These are phyloP conservation scores for Diaprepes abbreviatus DNA, from an alignment of 2,888 invertebrate species.

Conservation along the genomic window DNA sequence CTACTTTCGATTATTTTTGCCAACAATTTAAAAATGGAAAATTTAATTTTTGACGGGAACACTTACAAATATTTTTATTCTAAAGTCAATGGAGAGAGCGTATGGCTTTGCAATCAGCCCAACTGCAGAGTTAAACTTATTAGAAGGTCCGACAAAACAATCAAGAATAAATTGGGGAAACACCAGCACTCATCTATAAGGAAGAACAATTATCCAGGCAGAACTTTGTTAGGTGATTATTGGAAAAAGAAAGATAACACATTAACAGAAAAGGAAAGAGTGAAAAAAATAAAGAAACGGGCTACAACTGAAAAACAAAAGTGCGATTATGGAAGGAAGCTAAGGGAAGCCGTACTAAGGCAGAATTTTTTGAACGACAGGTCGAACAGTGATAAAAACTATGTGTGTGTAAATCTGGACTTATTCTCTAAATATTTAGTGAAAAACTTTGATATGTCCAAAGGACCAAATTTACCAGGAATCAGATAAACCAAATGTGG, in stretches of 20 bases:
- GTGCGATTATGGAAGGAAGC: slow-evolving; percentile 19
- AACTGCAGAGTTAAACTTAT: slow-evolving; percentile 25
- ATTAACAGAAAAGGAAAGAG: slow-evolving; percentile 14
- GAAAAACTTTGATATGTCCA: too few species aligned
- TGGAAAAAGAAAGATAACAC: neutral
- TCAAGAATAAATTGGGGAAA: slow-evolving; percentile 19
- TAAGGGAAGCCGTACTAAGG: slow-evolving; percentile 28
- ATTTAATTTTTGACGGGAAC: slow-evolving; percentile 2
- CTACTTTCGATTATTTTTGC: too few species aligned
- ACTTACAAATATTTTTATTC: slow-evolving; percentile 10
- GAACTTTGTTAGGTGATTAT: slow-evolving; percentile 7
- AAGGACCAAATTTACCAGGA: too few species aligned
- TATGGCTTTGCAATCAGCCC: slow-evolving; percentile 6
- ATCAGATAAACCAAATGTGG: too few species aligned
- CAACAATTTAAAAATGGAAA: too few species aligned
- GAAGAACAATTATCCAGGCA: neutral
- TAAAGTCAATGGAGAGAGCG: slow-evolving; percentile 2
- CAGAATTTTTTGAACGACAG: slow-evolving; percentile 8
- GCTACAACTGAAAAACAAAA: slow-evolving; percentile 18
- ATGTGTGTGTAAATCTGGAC: too few species aligned
- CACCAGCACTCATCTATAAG: slow-evolving; percentile 6
- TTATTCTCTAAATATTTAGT: too few species aligned
- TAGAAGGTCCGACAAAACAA: neutral
- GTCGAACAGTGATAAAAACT: too few species aligned
- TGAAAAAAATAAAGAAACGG: slow-evolving; percentile 12